phyloP scores from a whole-genome alignment of 2,888 invertebrate species.

The Folsomia manolachei region DNA sequence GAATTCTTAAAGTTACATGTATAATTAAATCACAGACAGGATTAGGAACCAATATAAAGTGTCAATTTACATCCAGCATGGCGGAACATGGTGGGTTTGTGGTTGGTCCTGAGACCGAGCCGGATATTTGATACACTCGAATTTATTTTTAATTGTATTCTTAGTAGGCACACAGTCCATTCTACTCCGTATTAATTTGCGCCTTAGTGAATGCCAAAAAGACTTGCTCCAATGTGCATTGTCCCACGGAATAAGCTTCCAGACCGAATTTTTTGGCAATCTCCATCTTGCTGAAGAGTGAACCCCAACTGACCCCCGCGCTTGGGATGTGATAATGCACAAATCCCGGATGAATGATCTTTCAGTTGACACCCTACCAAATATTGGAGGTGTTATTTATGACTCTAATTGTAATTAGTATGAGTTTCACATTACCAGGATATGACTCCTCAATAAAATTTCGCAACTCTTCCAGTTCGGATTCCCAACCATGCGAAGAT shows the following conservation, averaged over 20 bases:
- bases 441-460: constrained; percentile 31
- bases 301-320: constrained; percentile 62
- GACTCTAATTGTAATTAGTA: not conserved
- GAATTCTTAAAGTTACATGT: no score
- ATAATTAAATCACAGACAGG: constrained; percentile 3
- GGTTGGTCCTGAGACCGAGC: not conserved
- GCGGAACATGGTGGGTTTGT: not conserved
- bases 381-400: not conserved
- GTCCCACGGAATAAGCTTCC: constrained; percentile 75
- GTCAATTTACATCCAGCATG: not conserved
- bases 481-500: constrained; percentile 28
- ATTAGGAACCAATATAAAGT: not conserved
- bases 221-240: constrained; percentile 77
- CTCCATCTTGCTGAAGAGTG: constrained; percentile 61
- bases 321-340: constrained; percentile 38
- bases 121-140: not conserved
- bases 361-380: not conserved
- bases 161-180: no score
- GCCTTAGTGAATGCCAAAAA: constrained; percentile 37
- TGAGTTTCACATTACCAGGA: constrained; percentile 26
- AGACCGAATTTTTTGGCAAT: constrained; percentile 60
- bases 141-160: no score
- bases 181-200: constrained; percentile 32
- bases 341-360: constrained; percentile 20
- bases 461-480: constrained; percentile 26